Evolutionary conservation across 2,113 vertebrate species (phyloP).

Genomic region (Oostethus manadensis): DNA sequence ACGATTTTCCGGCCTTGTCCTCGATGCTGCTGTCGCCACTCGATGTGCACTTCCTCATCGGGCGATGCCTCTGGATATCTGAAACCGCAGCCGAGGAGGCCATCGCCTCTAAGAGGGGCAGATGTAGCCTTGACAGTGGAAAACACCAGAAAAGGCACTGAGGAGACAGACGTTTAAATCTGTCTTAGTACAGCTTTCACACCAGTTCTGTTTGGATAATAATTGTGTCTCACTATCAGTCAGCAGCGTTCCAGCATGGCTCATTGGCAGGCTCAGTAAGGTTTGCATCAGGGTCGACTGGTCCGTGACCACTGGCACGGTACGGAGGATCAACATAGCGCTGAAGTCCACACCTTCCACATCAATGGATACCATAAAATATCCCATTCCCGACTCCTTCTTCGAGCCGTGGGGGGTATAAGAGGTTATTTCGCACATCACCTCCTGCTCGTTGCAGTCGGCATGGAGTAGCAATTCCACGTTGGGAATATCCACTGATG

Average conservation of each 20-base stretch:
- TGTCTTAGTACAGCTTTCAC: neutral
- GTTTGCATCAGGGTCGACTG: conserved; percentile 50
- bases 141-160: conserved; percentile 79
- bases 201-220: neutral
- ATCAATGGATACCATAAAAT: conserved; percentile 69
- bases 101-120: conserved; percentile 53
- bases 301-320: conserved; percentile 26
- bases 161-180: neutral
- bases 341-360: conserved; percentile 67
- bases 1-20: conserved; percentile 72
- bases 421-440: conserved; percentile 75
- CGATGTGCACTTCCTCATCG: conserved; percentile 51
- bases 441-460: conserved; percentile 72
- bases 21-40: conserved; percentile 79
- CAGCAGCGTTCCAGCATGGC: conserved; percentile 60
- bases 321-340: conserved; percentile 69
- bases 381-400: conserved; percentile 27
- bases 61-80: conserved; percentile 56
- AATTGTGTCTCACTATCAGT: conserved; percentile 58
- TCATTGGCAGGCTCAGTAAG: conserved; percentile 69
- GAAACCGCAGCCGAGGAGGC: conserved; percentile 74
- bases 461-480: conserved; percentile 72
- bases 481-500: conserved; percentile 61
- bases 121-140: conserved; percentile 59
- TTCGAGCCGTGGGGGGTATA: conserved; percentile 46